Base-by-base conservation (phyloP, 1,140 invertebrate species). In the Eriosoma lanigerum region DNA sequence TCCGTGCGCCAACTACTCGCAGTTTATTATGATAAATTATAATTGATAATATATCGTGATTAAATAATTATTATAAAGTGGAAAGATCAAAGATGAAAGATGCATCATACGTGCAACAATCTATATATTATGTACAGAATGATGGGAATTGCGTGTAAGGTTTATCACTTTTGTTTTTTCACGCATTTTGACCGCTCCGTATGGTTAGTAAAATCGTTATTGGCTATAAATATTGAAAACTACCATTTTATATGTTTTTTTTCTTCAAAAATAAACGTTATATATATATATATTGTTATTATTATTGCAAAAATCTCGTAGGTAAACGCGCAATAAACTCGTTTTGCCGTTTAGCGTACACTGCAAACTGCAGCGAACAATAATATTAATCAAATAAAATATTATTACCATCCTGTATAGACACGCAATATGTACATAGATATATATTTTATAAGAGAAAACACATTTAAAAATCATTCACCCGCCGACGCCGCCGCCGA, bases 391-490 rank as follows among this genome's bases (percentile, higher is more conserved):
- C 66, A 50, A 70, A 50, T 70, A 29, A 48, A 70, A 70, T 46
- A 44, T 66, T 66, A 66, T 66, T 66, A 66, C 62, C n/a, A 66
- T 44, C 6, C 32, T 21, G 10, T n/a, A 12, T 15, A 32, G 17
- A 10, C 26, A 17, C 12, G 13, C 17, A 29, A 60, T 29, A 29
- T 19, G 58, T 17, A 66, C 21, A 44, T 3, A 66, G 5, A 21
- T 38, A 38, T 38, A 54, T 8, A n/a, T n/a, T 19, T 54, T 54
- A 15, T 19, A 70, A 72, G 68, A 72, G 46, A 72, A 72, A 72
- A 72, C 68, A 29, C 68, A 29, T 72, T 52, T 72, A 72, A 68
- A 68, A 68, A 68, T 68, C 66, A 46, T 46, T 68, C 38, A 50
- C 46, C 68, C 68, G 46, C 21, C 46, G n/a, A 13, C 66, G 44